A percentile compares a stretch with the other conserved stretches of the same genome.
These are phyloP conservation scores for Hyperopisus bebe DNA, from an alignment of 2,113 vertebrate genomes.

Conservation along the genomic window DNA sequence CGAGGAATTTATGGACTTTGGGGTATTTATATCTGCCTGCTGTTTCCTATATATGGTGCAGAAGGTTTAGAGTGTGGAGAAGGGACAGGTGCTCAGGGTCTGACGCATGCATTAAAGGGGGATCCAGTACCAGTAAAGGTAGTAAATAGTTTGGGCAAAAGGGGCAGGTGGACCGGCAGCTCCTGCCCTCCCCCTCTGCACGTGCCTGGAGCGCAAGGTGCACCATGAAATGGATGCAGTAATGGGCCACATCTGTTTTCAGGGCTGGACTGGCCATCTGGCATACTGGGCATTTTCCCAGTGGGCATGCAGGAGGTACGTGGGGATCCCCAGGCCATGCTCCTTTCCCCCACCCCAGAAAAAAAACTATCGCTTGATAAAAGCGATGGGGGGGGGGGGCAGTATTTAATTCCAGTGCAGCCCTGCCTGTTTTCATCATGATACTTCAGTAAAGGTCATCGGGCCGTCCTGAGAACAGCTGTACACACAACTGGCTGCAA, in stretches of 20 bases:
- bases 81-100: neutral
- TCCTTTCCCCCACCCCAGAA: neutral
- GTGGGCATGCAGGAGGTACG: neutral
- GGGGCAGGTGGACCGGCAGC: neutral
- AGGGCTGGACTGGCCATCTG: neutral
- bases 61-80: neutral
- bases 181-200: neutral
- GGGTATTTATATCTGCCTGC: conserved; percentile 10
- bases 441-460: neutral
- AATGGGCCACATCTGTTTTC: neutral
- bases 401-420: neutral
- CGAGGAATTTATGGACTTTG: neutral
- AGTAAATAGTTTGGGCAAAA: neutral
- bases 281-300: neutral
- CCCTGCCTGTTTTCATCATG: neutral
- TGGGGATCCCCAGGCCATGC: neutral
- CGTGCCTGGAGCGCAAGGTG: neutral
- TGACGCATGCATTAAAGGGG: neutral
- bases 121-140: neutral
- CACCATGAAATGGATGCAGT: neutral
- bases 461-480: neutral
- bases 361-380: neutral
- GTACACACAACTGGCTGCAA: neutral
- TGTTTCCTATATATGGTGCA: conserved; percentile 7
- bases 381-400: neutral